Percentiles rank a stretch among this genome's conserved stretches.
Conservation (phyloP, 2,797 vertebrate species). For the Sandelia bainsii region DNA sequence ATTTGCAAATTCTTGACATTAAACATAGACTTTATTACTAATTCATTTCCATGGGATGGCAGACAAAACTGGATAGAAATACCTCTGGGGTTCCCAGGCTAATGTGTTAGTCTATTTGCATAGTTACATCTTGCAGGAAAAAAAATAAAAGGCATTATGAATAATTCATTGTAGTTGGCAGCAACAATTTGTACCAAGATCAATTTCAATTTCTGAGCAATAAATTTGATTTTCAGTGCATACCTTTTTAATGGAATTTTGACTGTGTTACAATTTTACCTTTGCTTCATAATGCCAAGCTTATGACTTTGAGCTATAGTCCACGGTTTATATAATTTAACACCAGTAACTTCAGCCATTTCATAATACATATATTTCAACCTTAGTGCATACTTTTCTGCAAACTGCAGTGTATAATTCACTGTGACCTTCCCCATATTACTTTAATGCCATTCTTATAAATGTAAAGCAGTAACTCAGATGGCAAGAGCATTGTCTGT, state of each 20-base stretch:
- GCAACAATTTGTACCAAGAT: conserved; percentile 50
- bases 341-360: conserved; percentile 19
- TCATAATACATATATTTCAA: conserved; percentile 43
- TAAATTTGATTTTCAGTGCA: conserved; percentile 54
- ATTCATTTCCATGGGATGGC: conserved; percentile 14
- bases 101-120: conserved; percentile 30
- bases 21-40: background rate
- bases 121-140: conserved; percentile 10
- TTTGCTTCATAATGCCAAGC: conserved; percentile 32
- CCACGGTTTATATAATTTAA: conserved; percentile 25
- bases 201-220: conserved; percentile 48
- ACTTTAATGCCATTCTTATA: conserved; percentile 21
- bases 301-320: conserved; percentile 23
- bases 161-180: conserved; percentile 60
- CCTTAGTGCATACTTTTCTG: background rate
- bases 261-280: conserved; percentile 50
- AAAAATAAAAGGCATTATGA: conserved; percentile 30
- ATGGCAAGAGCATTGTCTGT: background rate
- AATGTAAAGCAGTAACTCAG: conserved; percentile 4
- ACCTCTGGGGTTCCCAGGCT: conserved; percentile 21
- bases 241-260: conserved; percentile 51
- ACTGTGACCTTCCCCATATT: conserved; percentile 29
- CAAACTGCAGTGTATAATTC: conserved; percentile 23
- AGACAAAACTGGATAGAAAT: conserved; percentile 22
- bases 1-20: conserved; percentile 4